Conservation (phyloP, 2,797 vertebrate species). For the Sarcoramphus papa region DNA sequence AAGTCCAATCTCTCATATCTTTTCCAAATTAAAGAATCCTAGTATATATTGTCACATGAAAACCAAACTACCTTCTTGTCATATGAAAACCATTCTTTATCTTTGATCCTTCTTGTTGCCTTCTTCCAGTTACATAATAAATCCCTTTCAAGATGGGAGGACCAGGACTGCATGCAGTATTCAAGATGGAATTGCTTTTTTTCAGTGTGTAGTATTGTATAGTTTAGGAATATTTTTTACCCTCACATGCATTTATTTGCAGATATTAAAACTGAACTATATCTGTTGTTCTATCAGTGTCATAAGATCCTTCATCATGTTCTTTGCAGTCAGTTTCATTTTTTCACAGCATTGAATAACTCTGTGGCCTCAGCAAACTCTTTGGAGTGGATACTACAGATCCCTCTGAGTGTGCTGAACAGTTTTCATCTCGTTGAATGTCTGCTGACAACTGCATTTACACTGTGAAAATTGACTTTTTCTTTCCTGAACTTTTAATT, state of each 20-base stretch:
- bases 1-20: not conserved
- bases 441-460: not conserved
- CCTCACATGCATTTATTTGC: not conserved
- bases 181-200: not conserved
- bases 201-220: not conserved
- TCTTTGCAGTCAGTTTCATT: not conserved
- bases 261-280: not conserved
- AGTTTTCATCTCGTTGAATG: not conserved
- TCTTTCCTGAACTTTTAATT: not conserved
- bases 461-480: not conserved
- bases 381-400: not conserved
- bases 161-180: not conserved
- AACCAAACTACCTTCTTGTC: not conserved
- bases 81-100: not conserved
- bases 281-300: not conserved
- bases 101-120: not conserved
- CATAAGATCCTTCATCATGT: not conserved
- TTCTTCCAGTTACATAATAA: not conserved
- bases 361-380: not conserved
- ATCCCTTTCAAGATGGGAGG: not conserved
- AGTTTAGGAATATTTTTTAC: not conserved
- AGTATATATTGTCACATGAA: not conserved
- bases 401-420: not conserved
- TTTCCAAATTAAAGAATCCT: not conserved
- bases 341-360: not conserved